These are phyloP conservation scores for Danio jaintianensis DNA, from an alignment of 2,797 vertebrate species.

Conservation along the genomic window DNA sequence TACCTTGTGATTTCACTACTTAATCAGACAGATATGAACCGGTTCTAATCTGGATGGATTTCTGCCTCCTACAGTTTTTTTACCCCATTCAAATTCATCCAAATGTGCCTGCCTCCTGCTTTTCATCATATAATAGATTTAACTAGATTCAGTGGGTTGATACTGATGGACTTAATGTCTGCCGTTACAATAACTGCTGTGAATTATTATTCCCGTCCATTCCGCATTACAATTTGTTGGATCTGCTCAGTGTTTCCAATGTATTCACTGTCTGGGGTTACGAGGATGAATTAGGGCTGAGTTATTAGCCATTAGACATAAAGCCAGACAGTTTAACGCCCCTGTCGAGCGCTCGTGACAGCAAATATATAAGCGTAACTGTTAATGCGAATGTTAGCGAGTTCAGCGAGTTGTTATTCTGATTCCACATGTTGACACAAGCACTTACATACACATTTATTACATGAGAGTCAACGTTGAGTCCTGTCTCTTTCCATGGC, in stretches of 20 bases:
- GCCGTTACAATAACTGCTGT: not conserved
- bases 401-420: constrained; percentile 22
- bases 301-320: constrained; percentile 33
- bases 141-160: constrained; percentile 23
- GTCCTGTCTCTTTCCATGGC: not conserved
- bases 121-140: constrained; percentile 19
- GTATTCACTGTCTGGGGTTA: constrained; percentile 14
- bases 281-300: constrained; percentile 1
- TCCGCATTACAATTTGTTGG: not conserved
- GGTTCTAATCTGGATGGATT: not conserved
- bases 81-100: not conserved
- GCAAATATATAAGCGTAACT: constrained; percentile 4
- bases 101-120: not conserved
- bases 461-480: constrained; percentile 24
- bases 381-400: constrained; percentile 29
- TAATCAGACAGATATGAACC: not conserved
- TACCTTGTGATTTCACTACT: not conserved
- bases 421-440: constrained; percentile 17
- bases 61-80: not conserved
- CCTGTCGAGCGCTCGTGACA: not conserved
- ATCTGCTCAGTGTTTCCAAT: constrained; percentile 29
- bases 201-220: constrained; percentile 9
- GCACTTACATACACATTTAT: constrained; percentile 14
- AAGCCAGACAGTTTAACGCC: constrained; percentile 24
- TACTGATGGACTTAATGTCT: constrained; percentile 18